Base-by-base conservation (phyloP, 2,888 invertebrate species). In the Melangyna quadrimaculata region DNA sequence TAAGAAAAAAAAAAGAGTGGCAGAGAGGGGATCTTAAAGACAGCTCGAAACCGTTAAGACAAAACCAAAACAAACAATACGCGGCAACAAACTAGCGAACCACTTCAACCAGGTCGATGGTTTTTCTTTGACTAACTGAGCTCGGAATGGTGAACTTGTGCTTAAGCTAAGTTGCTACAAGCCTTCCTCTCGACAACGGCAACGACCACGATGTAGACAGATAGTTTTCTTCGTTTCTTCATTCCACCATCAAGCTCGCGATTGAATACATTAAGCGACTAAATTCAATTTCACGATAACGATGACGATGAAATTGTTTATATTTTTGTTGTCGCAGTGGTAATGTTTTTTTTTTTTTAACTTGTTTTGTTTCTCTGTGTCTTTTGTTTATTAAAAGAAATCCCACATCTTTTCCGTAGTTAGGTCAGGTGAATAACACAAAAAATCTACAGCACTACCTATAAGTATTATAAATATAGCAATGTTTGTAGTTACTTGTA, bases 211-310 rank as follows among this genome's bases (percentile, higher is more conserved):
- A 70, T 12, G 51, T 12, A 19, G 77, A 37, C 29, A 35, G 78
- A 75, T 84, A 72, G 67, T 72, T 80, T 84, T 79, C 79, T 80
- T 79, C 75, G 77, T 75, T 75, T 75, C 75, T 84, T 78, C 79
- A 48, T 75, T 84, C 57, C 75, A 74, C 63, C 59, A 53, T 43
- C 24, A 84, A 79, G 79, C 79, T 84, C 48, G 32, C 53, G 12
- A 55, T 77, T 12, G 48, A 65, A 72, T 59, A 70, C 12, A 63
- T 55, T 43, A 51, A 63, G 12, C 37, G 59, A 65, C 70, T 40
- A 19, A 24, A 24, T 61, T n/a, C 5, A 19, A 8, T 22, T 59
- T 59, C 43, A 59, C 43, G 32, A 65, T 67, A 51, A 22, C 22
- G 53, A 55, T 70, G 63, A 61, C 63, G 70, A 45, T 75, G 70